Evolutionary conservation across 2,797 vertebrate species (phyloP), one percentile per base, ranked within the genome.

Genomic region (Rhabdophis nuchalis): DNA sequence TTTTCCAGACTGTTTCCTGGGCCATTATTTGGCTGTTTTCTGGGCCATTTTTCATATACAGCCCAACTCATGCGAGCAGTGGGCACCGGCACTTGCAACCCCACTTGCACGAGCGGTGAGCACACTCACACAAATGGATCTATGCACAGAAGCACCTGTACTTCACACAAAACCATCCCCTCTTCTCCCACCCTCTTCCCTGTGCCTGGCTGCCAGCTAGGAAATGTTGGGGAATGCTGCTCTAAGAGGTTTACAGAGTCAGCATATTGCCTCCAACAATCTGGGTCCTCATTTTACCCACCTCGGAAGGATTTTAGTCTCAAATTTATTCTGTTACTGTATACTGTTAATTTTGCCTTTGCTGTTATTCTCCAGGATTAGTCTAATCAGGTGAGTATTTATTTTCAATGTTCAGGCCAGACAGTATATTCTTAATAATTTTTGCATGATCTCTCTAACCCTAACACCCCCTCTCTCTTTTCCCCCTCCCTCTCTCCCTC

Each of bases 391-490:
- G 16, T 20, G 20, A 77, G 6, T 77, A 20, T 68, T 32, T 68
- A 14, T 68, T 68, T 32, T 32, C 64, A 72, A 3, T 16, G 61
- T n/a, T 52, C n/a, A n/a, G n/a, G n/a, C 64, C 6, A 72, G 64
- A 18, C 16, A 72, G 14, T 8, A 32, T 18, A 72, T 72, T 36
- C 64, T 72, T 32, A 72, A 72, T 72, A 72, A 72, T 36, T 32
- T 72, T 72, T 72, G n/a, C n/a, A 68, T 68, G n/a, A n/a, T 16
- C 64, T 68, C 5, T 1, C 12, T 64, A n/a, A n/a, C n/a, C n/a
- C n/a, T n/a, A n/a, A n/a, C n/a, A n/a, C n/a, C n/a, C 29, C 0
- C 29, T 5, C 25, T 4, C 27, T 20, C 25, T 0, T 4, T 1
- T 64, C 27, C 13, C 7, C 20, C 56, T 20, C 53, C 14, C 13